Evolutionary conservation across 2,797 vertebrate species (phyloP).

Genomic region (Tenualosa ilisha): DNA sequence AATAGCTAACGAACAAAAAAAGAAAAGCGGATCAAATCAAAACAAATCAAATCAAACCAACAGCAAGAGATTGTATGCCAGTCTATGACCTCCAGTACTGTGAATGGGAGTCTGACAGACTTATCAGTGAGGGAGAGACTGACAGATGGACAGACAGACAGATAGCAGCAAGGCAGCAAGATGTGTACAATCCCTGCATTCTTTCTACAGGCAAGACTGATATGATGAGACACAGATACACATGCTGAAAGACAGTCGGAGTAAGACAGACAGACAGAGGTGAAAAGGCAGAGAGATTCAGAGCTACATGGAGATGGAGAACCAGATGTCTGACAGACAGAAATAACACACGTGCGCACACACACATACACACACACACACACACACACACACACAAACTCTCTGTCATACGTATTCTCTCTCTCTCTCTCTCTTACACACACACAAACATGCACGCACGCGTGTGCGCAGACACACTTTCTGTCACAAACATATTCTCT

Average conservation of each 20-base stretch:
- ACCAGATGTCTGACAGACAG: background rate
- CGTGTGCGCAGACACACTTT: conserved; percentile 5
- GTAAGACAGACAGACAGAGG: background rate
- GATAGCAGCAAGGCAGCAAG: background rate
- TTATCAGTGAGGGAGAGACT: background rate
- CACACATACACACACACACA: background rate
- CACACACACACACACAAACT: conserved; percentile 7
- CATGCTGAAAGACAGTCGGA: background rate
- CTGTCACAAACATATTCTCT: too few relatives aligned
- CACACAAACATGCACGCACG: too few relatives aligned
- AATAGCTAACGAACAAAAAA: too few relatives aligned
- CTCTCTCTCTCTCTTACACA: too few relatives aligned
- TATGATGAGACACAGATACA: background rate
- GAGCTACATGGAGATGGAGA: conserved; percentile 24
- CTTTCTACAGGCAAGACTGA: background rate
- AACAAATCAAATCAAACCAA: background rate
- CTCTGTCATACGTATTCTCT: too few relatives aligned
- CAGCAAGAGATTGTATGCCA: background rate
- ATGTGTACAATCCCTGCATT: background rate
- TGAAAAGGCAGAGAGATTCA: background rate
- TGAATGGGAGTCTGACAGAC: background rate
- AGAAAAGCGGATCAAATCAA: too few relatives aligned
- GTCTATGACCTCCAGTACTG: background rate
- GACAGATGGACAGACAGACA: background rate
- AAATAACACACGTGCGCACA: background rate